Evolutionary conservation across 2,888 invertebrate genomes (phyloP).

Genomic region (Nineta flava): DNA sequence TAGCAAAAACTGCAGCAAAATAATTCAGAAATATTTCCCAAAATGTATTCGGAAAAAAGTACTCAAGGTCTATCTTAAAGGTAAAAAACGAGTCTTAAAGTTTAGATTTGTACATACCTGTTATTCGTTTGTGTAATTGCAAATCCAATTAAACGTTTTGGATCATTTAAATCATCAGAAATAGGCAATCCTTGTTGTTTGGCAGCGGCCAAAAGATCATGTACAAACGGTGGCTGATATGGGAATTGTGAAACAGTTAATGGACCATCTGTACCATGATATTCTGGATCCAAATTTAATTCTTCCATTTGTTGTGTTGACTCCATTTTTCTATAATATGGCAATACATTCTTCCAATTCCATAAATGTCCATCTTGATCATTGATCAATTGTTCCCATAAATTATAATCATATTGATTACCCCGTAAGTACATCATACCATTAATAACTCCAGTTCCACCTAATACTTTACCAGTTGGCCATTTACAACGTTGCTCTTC

Average conservation of each 20-base stretch:
- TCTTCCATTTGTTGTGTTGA: conserved; percentile 45
- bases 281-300: conserved; percentile 35
- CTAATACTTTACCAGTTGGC: conserved; percentile 53
- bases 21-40: too few relatives aligned
- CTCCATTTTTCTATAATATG: conserved; percentile 52
- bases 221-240: conserved; percentile 41
- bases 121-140: conserved; percentile 46
- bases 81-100: too few relatives aligned
- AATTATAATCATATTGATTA: conserved; percentile 55
- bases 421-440: conserved; percentile 79
- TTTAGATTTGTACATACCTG: conserved; percentile 35
- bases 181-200: conserved; percentile 43
- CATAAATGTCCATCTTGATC: conserved; percentile 34
- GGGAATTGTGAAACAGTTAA: conserved; percentile 46
- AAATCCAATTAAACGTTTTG: conserved; percentile 43
- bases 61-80: background rate
- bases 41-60: too few relatives aligned
- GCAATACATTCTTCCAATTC: conserved; percentile 61
- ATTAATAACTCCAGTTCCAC: conserved; percentile 56
- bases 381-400: conserved; percentile 58
- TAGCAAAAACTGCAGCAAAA: too few relatives aligned
- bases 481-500: conserved; percentile 41
- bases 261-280: conserved; percentile 44
- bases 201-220: conserved; percentile 43
- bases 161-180: conserved; percentile 43